These are phyloP conservation scores for Chaetophractus vellerosus DNA, from an alignment of 2,797 vertebrate genomes.

Conservation along the genomic window DNA sequence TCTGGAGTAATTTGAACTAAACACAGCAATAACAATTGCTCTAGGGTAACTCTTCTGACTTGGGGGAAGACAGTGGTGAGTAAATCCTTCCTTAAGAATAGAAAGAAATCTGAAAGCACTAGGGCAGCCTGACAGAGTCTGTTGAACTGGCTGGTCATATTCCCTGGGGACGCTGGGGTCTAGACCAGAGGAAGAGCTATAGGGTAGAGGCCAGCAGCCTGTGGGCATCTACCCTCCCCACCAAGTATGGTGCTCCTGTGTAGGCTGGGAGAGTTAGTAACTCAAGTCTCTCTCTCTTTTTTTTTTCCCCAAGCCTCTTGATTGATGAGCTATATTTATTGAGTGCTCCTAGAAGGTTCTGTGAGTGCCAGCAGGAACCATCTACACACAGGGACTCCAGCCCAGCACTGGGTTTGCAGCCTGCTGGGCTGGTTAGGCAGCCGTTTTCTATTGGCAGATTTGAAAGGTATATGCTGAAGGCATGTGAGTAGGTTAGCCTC, in stretches of 20 bases:
- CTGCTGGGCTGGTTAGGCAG: not conserved
- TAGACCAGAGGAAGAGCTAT: too few species aligned
- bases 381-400: not conserved
- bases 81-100: not conserved
- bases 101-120: not conserved
- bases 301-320: not conserved
- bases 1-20: not conserved
- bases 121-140: not conserved
- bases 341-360: not conserved
- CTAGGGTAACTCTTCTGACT: not conserved
- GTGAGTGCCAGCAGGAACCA: rapidly evolving
- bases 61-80: too few species aligned
- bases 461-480: not conserved
- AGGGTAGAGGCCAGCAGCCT: not conserved
- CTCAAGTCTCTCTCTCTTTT: too few species aligned
- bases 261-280: not conserved
- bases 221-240: too few species aligned
- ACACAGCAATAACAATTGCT: not conserved
- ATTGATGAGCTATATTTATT: not conserved
- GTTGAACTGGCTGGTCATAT: not conserved
- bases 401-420: not conserved
- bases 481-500: not conserved
- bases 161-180: not conserved
- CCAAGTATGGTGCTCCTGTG: too few species aligned
- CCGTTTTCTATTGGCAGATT: not conserved